Percentiles rank a stretch among this genome's conserved stretches.
phyloP scores from a whole-genome alignment of 2,113 vertebrate species.

The Callaeas wilsoni region DNA sequence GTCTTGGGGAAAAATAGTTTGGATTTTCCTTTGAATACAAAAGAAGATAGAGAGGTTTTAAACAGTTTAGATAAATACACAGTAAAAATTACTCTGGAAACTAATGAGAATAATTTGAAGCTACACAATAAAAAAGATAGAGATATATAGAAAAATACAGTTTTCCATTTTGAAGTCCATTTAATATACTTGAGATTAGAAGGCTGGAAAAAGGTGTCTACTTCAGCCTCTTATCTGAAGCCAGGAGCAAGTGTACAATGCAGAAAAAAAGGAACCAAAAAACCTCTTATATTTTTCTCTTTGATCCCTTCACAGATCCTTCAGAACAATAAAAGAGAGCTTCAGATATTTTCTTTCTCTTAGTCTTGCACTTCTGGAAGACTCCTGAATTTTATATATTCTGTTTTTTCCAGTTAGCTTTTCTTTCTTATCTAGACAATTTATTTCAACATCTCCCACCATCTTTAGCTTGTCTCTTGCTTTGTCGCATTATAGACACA shows the following conservation, averaged over 20 bases:
- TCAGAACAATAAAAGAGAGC: background rate
- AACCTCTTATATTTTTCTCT: background rate
- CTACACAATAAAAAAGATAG: background rate
- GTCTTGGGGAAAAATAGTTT: background rate
- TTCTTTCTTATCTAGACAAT: background rate
- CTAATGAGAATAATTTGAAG: background rate
- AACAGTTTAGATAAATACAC: background rate
- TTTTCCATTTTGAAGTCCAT: background rate
- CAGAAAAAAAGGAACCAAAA: background rate
- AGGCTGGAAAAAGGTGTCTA: background rate
- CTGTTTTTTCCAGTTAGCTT: background rate
- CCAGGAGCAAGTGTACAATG: background rate
- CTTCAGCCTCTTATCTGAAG: slow-evolving; percentile 9
- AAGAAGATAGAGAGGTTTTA: background rate
- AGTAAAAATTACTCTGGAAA: background rate
- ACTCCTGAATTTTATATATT: background rate
- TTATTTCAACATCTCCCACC: background rate
- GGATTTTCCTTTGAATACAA: background rate
- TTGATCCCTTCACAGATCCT: slow-evolving; percentile 3
- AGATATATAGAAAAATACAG: background rate
- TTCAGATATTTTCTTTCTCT: slow-evolving; percentile 2
- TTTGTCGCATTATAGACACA: background rate
- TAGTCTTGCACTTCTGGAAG: slow-evolving; percentile 8
- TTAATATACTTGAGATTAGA: background rate
- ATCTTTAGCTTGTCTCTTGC: background rate